Evolutionary conservation across 2,888 invertebrate species (phyloP), one percentile per base, ranked within the genome.

Genomic region (Proisotoma minuta): DNA sequence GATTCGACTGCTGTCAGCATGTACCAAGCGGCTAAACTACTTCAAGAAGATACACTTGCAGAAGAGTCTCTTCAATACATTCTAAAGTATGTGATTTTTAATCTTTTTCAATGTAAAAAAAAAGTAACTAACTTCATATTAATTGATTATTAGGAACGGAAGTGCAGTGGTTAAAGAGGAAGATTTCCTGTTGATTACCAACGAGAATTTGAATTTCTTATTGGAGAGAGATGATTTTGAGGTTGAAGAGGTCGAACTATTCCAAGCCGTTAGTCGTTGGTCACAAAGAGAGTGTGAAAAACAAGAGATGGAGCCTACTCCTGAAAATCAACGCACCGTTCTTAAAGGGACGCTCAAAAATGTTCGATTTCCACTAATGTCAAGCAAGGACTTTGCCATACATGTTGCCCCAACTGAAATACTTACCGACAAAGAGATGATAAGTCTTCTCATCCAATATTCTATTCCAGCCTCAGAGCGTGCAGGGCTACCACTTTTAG

Each of bases 21-120:
- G 69, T 69, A 69, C 39, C 69, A 69, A 48, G 69, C 69, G 1
- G 69, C 66, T 10, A 69, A 69, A 53, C 34, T 69, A 23, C 43
- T 69, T 0, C 63, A 65, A n/a, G 69, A 69, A 51, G 66, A 66
- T 26, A 63, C 63, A 5, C 50, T 69, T 39, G 66, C 69, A 3
- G 69, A 69, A 57, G 69, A 69, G 40, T 69, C 69, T 34, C 52
- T 69, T 3, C 65, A 65, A 23, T 69, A 65, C 59, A 69, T 69
- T 49, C 48, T 69, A 8, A 64, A 65, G 69, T 66, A 62, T 5
- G 5, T 10, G 27, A 53, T 24, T 43, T 20, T 10, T 20, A 56
- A 22, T 48, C n/a, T 57, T 57, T 20, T 26, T 22, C n/a, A 48
- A 57, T 24, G 26, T 29, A 29, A 5, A 12, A 23, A 12, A 20